Conservation (phyloP, 1,140 invertebrate genomes). For the Trichonephila inaurata region DNA sequence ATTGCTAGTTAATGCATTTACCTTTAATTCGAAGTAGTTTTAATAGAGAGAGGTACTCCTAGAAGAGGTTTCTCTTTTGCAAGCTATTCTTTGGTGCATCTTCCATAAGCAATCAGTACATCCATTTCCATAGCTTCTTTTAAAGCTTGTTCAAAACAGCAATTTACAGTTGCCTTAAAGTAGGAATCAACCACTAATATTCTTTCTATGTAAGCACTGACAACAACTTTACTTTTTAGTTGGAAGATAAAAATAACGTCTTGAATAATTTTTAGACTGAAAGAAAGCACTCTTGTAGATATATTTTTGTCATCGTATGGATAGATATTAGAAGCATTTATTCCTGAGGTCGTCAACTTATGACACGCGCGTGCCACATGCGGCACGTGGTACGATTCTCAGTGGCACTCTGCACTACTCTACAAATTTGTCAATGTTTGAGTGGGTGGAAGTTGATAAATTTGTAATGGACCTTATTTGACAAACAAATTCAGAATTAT, state of each 20-base stretch:
- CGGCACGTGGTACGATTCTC: no score
- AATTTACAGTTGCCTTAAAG: conserved; percentile 79
- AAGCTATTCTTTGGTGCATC: conserved; percentile 65
- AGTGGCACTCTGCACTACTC: no score
- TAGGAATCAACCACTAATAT: conserved; percentile 79
- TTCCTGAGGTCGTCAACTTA: no score
- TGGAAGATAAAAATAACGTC: conserved; percentile 19
- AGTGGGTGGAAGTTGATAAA: no score
- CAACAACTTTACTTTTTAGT: conserved; percentile 78
- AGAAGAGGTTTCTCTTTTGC: conserved; percentile 77
- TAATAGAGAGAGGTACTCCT: conserved; percentile 78
- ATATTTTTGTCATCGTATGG: no score
- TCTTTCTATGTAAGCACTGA: conserved; percentile 79
- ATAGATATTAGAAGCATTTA: no score
- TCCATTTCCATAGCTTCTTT: conserved; percentile 79
- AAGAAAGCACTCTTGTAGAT: no score
- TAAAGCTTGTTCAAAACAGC: conserved; percentile 79
- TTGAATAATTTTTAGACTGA: no score
- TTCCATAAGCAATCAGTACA: conserved; percentile 75
- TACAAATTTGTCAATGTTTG: no score
- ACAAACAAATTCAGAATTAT: no score
- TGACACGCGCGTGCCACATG: no score
- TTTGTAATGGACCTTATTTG: no score
- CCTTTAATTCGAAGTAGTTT: conserved; percentile 77
- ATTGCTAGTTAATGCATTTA: not conserved